Conservation (phyloP, 1,140 invertebrate genomes). For the Atta texana region DNA sequence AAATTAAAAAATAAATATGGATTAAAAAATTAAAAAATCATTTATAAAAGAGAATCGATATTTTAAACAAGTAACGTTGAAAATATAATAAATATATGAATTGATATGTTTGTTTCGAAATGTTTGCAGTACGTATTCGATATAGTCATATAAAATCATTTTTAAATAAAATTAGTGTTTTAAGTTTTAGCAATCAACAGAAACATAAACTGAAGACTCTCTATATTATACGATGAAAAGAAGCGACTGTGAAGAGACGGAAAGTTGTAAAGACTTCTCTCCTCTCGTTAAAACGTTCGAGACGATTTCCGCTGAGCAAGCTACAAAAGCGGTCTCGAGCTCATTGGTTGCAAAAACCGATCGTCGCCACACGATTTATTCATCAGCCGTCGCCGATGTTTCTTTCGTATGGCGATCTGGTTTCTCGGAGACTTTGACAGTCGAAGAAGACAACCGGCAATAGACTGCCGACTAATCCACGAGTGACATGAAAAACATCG, state of each 20-base stretch:
- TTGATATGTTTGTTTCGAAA: not conserved
- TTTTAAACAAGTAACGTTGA: not conserved
- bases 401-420: conserved; percentile 53
- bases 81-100: conserved; percentile 11
- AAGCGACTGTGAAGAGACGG: conserved; percentile 19
- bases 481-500: conserved; percentile 35
- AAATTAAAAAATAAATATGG: not conserved
- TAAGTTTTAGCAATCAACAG: not conserved
- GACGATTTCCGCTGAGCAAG: conserved; percentile 48
- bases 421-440: conserved; percentile 60
- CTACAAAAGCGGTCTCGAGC: conserved; percentile 35
- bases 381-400: conserved; percentile 33
- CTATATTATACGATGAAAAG: not conserved
- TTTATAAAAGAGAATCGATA: not conserved
- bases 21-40: not conserved
- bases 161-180: not conserved
- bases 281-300: conserved; percentile 58
- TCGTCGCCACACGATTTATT: conserved; percentile 56
- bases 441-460: conserved; percentile 39
- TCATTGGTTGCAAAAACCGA: conserved; percentile 47
- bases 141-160: not conserved
- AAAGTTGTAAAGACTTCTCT: conserved; percentile 65
- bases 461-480: conserved; percentile 51
- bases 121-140: not conserved
- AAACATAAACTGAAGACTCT: not conserved